These are phyloP conservation scores for Barnardius zonarius DNA, from an alignment of 2,113 vertebrate genomes.

Conservation along the genomic window DNA sequence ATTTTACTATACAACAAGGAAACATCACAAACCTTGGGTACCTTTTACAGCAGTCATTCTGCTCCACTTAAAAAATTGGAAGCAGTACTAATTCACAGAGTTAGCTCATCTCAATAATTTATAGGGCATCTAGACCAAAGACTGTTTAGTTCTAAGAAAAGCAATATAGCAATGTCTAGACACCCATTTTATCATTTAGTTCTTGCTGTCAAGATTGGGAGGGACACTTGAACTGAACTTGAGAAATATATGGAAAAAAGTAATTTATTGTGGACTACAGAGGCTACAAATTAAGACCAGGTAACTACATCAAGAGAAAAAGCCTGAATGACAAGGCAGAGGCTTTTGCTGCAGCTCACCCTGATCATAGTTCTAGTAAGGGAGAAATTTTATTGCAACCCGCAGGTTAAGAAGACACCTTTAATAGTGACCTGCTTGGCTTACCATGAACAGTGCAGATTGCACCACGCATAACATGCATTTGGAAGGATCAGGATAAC, in stretches of 20 bases:
- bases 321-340: background rate
- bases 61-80: conserved; percentile 23
- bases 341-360: background rate
- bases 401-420: background rate
- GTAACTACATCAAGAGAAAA: background rate
- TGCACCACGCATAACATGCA: background rate
- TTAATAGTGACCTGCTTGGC: background rate
- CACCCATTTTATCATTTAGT: conserved; percentile 21
- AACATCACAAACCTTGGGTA: conserved; percentile 27
- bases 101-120: conserved; percentile 33
- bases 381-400: background rate
- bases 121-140: background rate
- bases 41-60: conserved; percentile 14
- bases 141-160: conserved; percentile 27
- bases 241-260: background rate
- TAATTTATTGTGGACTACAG: background rate
- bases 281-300: background rate
- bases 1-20: conserved; percentile 61
- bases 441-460: background rate
- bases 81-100: conserved; percentile 40
- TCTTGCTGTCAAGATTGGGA: conserved; percentile 1
- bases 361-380: background rate
- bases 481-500: background rate
- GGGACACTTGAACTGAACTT: background rate
- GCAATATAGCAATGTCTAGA: conserved; percentile 34